phyloP scores from a whole-genome alignment of 2,888 invertebrate species.

The Camponotus fellah region DNA sequence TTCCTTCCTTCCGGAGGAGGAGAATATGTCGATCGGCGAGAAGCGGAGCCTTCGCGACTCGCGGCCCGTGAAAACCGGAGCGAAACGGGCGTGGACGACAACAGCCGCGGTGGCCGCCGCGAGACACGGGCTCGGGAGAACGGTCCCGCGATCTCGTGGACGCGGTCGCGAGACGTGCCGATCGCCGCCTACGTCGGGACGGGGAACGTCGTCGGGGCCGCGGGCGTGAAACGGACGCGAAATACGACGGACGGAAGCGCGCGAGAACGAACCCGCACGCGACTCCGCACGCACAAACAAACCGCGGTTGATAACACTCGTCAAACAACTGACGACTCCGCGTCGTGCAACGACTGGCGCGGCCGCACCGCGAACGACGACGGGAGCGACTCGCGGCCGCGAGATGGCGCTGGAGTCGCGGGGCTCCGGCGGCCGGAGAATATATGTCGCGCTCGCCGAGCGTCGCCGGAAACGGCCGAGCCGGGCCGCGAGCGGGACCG shows the following conservation, averaged over 20 bases:
- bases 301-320: slow-evolving; percentile 78
- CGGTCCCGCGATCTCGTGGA: neutral
- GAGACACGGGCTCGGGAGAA: neutral
- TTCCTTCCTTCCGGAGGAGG: neutral
- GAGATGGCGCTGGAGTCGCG: slow-evolving; percentile 75
- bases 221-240: slow-evolving; percentile 26
- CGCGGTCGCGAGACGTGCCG: neutral
- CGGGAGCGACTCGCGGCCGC: slow-evolving; percentile 66
- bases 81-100: slow-evolving; percentile 57
- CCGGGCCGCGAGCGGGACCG: slow-evolving; percentile 63
- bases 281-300: slow-evolving; percentile 75
- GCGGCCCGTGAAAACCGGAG: slow-evolving; percentile 40
- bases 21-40: slow-evolving; percentile 39
- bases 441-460: slow-evolving; percentile 71
- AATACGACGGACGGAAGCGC: slow-evolving; percentile 37
- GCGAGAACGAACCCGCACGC: slow-evolving; percentile 49
- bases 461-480: slow-evolving; percentile 69
- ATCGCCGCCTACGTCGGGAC: slow-evolving; percentile 32
- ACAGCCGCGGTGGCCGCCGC: neutral
- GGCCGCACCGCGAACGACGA: slow-evolving; percentile 71
- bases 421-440: slow-evolving; percentile 68
- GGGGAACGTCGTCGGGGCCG: slow-evolving; percentile 13
- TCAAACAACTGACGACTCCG: slow-evolving; percentile 81
- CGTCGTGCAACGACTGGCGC: slow-evolving; percentile 78
- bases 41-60: slow-evolving; percentile 52